Evolutionary conservation across 2,113 vertebrate genomes (phyloP).

Genomic region (Macquaria ambigua): DNA sequence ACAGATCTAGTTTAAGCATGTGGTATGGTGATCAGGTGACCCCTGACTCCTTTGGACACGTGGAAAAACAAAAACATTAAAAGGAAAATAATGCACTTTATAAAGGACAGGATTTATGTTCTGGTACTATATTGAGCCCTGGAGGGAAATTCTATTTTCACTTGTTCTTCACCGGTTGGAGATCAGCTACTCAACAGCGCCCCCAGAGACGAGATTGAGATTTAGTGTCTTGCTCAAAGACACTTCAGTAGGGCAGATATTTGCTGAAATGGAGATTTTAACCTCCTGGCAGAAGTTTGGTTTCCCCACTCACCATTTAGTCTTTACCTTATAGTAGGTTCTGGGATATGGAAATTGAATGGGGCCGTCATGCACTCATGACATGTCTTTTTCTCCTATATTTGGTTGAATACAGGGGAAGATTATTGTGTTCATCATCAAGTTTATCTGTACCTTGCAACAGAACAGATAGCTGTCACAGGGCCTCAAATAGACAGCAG

Average conservation of each 20-base stretch:
- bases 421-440: neutral
- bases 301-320: neutral
- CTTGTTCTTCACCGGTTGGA: constrained; percentile 5
- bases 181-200: constrained; percentile 31
- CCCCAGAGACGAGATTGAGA: constrained; percentile 8
- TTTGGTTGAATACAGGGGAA: neutral
- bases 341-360: neutral
- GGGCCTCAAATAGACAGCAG: neutral
- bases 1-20: constrained; percentile 5
- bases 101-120: neutral
- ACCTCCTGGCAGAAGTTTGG: neutral
- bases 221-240: constrained; percentile 7
- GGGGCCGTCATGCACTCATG: neutral
- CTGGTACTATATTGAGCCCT: neutral
- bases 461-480: neutral
- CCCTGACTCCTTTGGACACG: neutral
- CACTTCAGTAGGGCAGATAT: constrained; percentile 16
- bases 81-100: neutral
- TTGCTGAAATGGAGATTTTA: neutral
- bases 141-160: neutral
- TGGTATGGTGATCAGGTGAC: neutral
- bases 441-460: neutral
- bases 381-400: neutral
- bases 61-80: constrained; percentile 5
- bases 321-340: neutral